phyloP scores from a whole-genome alignment of 2,888 invertebrate genomes.

The Agrotis exclamationis region DNA sequence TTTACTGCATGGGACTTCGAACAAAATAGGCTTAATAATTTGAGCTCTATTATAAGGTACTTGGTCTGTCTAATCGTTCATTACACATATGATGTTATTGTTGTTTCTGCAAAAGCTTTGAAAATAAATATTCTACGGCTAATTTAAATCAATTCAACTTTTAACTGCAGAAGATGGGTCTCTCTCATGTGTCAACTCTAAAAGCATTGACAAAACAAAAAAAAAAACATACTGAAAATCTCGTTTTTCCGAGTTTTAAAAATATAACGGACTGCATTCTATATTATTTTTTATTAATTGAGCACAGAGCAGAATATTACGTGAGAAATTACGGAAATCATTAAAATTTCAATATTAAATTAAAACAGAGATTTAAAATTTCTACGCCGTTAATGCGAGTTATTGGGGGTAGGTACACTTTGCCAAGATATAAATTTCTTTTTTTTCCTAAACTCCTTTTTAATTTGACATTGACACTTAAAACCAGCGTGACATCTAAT shows the following conservation, averaged over 20 bases:
- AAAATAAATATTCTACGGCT: not conserved
- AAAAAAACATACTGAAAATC: not conserved
- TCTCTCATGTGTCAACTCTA: not conserved
- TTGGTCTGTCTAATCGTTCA: too few species aligned
- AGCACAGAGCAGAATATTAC: not conserved
- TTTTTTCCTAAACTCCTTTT: not conserved
- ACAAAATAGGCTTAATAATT: too few species aligned
- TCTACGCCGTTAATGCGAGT: too few species aligned
- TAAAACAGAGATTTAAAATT: too few species aligned
- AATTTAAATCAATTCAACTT: not conserved
- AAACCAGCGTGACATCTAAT: slow-evolving; percentile 12
- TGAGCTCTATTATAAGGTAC: too few species aligned
- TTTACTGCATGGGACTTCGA: too few species aligned
- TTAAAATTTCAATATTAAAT: too few species aligned
- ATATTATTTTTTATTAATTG: not conserved
- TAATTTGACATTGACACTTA: slow-evolving; percentile 17
- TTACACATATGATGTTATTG: too few species aligned
- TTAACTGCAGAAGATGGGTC: not conserved
- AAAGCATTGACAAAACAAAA: not conserved
- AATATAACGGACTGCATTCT: too few species aligned
- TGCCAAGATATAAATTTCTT: fast-evolving
- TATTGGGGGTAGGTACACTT: too few species aligned
- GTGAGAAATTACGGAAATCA: too few species aligned
- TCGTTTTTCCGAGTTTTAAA: not conserved
- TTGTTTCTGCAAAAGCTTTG: too few species aligned